Evolutionary conservation across 2,797 vertebrate genomes (phyloP).

Genomic region (Sebastes trivittatus): DNA sequence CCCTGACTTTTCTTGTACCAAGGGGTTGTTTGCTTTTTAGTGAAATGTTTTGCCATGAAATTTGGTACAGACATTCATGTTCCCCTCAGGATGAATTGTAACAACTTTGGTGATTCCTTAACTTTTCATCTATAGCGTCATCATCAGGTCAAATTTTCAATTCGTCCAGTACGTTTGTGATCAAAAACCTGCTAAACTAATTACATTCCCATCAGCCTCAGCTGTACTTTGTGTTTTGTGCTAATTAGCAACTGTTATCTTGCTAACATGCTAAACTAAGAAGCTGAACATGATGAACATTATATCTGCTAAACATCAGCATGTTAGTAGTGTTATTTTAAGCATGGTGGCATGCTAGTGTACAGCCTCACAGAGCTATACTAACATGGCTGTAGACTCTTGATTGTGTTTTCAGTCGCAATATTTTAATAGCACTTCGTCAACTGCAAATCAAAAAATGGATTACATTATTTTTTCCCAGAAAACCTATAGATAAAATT

Average conservation of each 20-base stretch:
- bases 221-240: no score
- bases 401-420: not conserved
- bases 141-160: no score
- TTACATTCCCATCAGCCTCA: no score
- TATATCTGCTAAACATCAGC: not conserved
- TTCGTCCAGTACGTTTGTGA: no score
- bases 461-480: not conserved
- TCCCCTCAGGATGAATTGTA: not conserved
- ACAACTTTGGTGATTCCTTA: not conserved
- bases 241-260: not conserved
- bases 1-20: not conserved
- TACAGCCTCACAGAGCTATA: not conserved
- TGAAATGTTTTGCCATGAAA: not conserved
- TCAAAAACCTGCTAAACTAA: no score
- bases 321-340: not conserved
- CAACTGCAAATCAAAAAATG: not conserved
- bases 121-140: no score
- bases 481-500: not conserved
- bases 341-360: not conserved
- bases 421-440: not conserved
- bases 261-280: not conserved
- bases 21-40: not conserved
- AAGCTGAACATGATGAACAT: accelerated
- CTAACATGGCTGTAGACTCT: not conserved
- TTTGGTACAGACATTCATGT: not conserved